Evolutionary conservation across 2,888 invertebrate genomes (phyloP).

Genomic region (Chrysolina haemoptera): DNA sequence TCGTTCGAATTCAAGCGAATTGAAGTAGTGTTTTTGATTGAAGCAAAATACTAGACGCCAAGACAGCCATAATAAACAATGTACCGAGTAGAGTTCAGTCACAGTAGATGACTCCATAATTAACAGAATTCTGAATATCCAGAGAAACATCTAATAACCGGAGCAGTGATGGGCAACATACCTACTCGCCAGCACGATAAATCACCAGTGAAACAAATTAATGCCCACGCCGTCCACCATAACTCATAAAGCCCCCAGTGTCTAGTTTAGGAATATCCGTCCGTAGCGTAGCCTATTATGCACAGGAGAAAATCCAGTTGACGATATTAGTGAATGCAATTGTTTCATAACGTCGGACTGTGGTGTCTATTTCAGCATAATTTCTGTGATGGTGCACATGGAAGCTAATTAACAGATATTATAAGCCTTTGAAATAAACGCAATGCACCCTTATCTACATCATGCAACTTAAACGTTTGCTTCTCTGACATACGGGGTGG

Average conservation of each 20-base stretch:
- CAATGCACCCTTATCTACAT: too few relatives aligned
- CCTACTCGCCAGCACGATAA: constrained; percentile 40
- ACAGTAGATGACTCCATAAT: constrained; percentile 37
- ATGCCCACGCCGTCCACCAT: constrained; percentile 41
- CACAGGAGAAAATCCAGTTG: constrained; percentile 19
- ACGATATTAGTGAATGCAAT: constrained; percentile 9
- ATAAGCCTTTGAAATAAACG: background rate
- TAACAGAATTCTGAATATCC: constrained; percentile 30
- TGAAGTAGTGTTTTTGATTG: background rate
- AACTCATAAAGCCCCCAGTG: constrained; percentile 44
- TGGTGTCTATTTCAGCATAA: background rate
- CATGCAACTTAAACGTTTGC: too few relatives aligned
- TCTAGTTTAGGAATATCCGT: constrained; percentile 36
- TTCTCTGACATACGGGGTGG: too few relatives aligned
- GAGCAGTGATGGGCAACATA: constrained; percentile 38
- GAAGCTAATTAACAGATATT: background rate
- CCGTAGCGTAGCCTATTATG: constrained; percentile 23
- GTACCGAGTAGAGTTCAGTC: background rate
- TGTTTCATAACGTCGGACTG: constrained; percentile 1
- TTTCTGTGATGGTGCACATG: background rate
- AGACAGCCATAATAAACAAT: background rate
- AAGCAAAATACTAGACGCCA: background rate
- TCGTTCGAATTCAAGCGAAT: too few relatives aligned
- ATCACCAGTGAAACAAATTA: constrained; percentile 50
- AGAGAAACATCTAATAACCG: constrained; percentile 38